Conservation (phyloP, 2,113 vertebrate genomes). For the Chunga burmeisteri region DNA sequence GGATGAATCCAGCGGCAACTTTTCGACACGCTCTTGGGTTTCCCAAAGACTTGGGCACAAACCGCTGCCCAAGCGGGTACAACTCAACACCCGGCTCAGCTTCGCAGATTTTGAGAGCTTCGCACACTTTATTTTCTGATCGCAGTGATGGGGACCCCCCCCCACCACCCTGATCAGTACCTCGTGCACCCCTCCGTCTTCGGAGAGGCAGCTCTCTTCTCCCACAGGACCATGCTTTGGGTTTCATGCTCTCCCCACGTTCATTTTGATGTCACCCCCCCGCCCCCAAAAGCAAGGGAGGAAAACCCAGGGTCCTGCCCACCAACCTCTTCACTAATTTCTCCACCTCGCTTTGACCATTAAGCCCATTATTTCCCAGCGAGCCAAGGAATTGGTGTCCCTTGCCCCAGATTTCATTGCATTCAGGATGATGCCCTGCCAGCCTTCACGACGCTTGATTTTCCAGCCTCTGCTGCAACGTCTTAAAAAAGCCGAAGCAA, state of each 20-base stretch:
- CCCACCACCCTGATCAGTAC: not conserved
- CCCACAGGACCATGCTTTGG: not conserved
- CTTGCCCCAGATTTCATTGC: not conserved
- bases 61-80: not conserved
- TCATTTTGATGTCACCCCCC: not conserved
- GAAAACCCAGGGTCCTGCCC: not conserved
- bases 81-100: not conserved
- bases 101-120: not conserved
- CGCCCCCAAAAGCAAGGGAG: not conserved
- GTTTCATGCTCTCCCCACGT: not conserved
- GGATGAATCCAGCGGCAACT: not conserved
- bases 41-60: not conserved
- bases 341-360: accelerated
- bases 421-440: not conserved
- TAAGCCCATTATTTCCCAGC: not conserved
- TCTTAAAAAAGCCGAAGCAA: not conserved
- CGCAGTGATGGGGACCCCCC: not conserved
- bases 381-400: not conserved
- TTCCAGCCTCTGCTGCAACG: not conserved
- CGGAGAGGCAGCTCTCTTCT: not conserved
- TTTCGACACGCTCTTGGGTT: accelerated
- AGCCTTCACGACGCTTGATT: not conserved
- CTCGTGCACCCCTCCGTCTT: not conserved
- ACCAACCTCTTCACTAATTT: not conserved
- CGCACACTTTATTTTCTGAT: not conserved